A percentile compares a stretch with the other conserved stretches of the same genome.
Conservation (phyloP, 2,113 vertebrate genomes). For the Rattus rattus region DNA sequence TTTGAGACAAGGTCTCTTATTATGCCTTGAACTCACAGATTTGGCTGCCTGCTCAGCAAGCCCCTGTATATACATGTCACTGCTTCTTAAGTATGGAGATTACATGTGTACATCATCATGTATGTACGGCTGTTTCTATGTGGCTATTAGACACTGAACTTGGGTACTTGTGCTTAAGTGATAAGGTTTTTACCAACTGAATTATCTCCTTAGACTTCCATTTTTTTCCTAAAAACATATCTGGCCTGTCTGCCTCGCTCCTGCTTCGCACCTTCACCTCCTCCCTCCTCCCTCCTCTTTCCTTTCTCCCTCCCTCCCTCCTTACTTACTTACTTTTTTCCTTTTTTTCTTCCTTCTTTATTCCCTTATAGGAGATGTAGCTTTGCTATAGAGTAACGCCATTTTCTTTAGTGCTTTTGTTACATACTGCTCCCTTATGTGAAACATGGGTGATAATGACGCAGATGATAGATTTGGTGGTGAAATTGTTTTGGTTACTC, state of each 20-base stretch:
- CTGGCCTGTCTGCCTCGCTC: not conserved
- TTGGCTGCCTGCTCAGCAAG: not conserved
- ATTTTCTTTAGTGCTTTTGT: conserved; percentile 61
- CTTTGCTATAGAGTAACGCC: not conserved
- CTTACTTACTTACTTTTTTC: not conserved
- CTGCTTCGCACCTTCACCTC: no score
- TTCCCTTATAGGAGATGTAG: not conserved
- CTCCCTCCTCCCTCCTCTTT: not conserved
- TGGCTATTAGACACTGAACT: not conserved
- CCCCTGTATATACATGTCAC: not conserved
- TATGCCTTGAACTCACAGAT: not conserved
- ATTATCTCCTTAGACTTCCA: not conserved
- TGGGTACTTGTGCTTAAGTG: not conserved
- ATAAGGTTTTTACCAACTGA: not conserved
- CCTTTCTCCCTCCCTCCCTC: not conserved
- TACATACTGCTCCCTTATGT: not conserved
- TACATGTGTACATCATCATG: not conserved
- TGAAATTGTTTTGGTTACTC: conserved; percentile 80
- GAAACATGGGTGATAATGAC: conserved; percentile 61
- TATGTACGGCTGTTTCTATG: not conserved
- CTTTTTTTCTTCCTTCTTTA: not conserved
- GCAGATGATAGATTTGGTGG: conserved; percentile 79
- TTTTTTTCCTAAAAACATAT: conserved; percentile 39
- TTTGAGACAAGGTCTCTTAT: not conserved
- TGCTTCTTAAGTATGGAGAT: not conserved